Base-by-base conservation (phyloP, 1,140 invertebrate species). In the Megathymus violae region DNA sequence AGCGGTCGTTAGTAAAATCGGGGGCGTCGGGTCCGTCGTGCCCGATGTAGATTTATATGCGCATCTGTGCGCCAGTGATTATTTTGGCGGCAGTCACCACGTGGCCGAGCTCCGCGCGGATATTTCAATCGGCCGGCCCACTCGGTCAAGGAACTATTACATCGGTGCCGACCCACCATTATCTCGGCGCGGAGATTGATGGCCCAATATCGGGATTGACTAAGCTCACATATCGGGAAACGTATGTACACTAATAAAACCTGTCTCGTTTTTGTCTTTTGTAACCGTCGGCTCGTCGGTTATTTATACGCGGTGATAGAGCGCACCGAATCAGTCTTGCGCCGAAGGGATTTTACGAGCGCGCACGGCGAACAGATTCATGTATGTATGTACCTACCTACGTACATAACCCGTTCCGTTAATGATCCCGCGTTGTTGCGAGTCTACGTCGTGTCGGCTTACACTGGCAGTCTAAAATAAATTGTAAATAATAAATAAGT, bases 81-180 rank as follows among this genome's bases (percentile, higher is more conserved):
- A 71, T 75, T 76, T 76, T 64, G 68, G 59, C 44, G 36, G 38
- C 51, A 65, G 65, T 22, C 70, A 73, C 62, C 70, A 76, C 67
- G 73, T 71, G 74, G 72, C 22, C 62, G 51, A 27, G 41, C 48
- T 61, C 61, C 61, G 61, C 61, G 62, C 69, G 62, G 71, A 83
- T 82, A 79, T 83, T 83, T 80, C 79, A 85, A 80, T 81, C 71
- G 58, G 58, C 64, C 79, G 78, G 76, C 76, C 77, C 73, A 50
- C 50, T 62, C 79, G 80, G 78, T 78, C 77, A 79, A 80, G 78
- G 78, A 82, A 85, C 80, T 78, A 74, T 80, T 86, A 82, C 76
- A 76, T 78, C 69, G 75, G 58, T 76, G 69, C 65, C 67, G 69
- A 58, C 66, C 54, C 72, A 80, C 71, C 73, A 78, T 80, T 82